phyloP scores from a whole-genome alignment of 2,113 vertebrate species.

The Elephantulus edwardii region DNA sequence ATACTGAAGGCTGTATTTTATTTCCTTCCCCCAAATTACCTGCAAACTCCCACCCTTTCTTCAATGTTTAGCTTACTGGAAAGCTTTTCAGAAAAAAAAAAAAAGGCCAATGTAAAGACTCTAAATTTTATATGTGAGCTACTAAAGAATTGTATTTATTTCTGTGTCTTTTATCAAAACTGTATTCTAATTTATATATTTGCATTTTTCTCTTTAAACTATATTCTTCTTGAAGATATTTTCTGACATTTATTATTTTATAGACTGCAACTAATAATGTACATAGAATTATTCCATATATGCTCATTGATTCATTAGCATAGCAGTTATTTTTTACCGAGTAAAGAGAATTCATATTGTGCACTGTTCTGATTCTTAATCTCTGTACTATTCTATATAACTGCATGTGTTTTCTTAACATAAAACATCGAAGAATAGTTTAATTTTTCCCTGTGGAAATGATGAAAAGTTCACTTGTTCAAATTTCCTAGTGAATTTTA shows the following conservation, averaged over 20 bases:
- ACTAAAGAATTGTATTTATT: neutral
- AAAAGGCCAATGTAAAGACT: neutral
- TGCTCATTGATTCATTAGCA: neutral
- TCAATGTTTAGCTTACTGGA: neutral
- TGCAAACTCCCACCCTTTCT: neutral
- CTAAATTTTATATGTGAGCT: neutral
- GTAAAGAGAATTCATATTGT: neutral
- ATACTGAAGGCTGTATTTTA: no score
- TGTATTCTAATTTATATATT: neutral
- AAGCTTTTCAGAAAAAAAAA: neutral
- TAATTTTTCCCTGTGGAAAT: neutral
- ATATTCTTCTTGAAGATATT: neutral
- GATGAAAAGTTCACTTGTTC: neutral
- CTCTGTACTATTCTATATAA: neutral
- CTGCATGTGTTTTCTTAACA: neutral
- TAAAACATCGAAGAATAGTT: neutral
- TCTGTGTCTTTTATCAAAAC: neutral
- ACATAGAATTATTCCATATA: neutral
- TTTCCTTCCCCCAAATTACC: neutral
- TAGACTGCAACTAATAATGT: neutral
- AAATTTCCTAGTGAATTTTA: neutral
- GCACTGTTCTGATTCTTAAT: neutral
- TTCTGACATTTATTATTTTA: conserved; percentile 18
- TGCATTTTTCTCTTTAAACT: neutral
- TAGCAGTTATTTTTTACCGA: neutral